Evolutionary conservation across 2,113 vertebrate genomes (phyloP), one percentile per base, ranked within the genome.

Genomic region (Embiotoca jacksoni): DNA sequence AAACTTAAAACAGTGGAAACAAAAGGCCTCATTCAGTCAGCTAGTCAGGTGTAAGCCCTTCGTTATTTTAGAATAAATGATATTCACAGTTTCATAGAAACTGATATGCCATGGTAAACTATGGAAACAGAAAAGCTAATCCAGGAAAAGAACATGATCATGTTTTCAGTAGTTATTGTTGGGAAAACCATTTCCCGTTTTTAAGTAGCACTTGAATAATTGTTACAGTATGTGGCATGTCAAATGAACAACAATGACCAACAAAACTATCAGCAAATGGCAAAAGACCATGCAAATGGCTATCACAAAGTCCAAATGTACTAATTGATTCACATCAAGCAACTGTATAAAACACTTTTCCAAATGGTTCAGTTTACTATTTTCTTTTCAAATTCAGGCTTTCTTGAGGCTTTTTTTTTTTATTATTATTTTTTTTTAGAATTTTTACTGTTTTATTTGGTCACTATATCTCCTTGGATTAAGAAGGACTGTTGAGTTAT

Each of bases 1-100:
- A 64, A 75, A 62, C 82, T 59, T 81, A 59, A 77, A 82, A 68
- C 67, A 64, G 39, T 16, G 47, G 16, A 73, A 56, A 76, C 52
- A 78, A 76, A 77, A 78, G 72, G 15, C 49, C 14, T 56, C 64
- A 62, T 80, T 82, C 68, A 75, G 35, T 23, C 23, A 23, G 23
- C 23, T 23, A 23, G 23, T 23, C 15, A 16, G 7, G 57, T 15
- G 7, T 58, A 58, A 77, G 15, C 16, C 54, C 10, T n/a, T n/a
- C 46, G n/a, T 79, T 77, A 36, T 70, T 47, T 47, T 56, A 46
- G 23, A 64, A 65, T 63, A 56, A 79, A 64, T 52, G 46, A 11
- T 44, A 13, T 59, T 69, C 32, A 69, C 54, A 58, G 44, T 73
- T 67, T 78, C 59, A 59, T 65, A 69, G 71, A 31, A 81, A 41